A percentile compares a stretch with the other conserved stretches of the same genome.
phyloP scores from a whole-genome alignment of 2,888 invertebrate species.

The Ceramica pisi region DNA sequence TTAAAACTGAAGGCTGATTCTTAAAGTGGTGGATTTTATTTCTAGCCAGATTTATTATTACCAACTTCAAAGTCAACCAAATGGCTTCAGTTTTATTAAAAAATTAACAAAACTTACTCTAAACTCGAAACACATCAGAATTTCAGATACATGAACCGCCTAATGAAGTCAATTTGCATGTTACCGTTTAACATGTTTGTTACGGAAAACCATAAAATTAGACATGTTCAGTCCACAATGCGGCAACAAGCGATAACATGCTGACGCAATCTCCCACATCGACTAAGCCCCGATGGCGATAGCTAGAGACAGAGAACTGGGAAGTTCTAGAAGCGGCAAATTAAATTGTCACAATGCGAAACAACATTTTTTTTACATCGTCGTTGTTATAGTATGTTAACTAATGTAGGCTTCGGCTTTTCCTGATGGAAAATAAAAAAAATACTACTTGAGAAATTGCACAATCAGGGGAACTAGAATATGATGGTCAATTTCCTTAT shows the following conservation, averaged over 20 bases:
- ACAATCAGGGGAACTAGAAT: too few species aligned
- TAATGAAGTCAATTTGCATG: conserved; percentile 57
- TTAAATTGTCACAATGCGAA: too few species aligned
- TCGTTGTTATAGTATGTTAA: too few species aligned
- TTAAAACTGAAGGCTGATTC: background rate
- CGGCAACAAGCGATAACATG: conserved; percentile 72
- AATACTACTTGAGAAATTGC: too few species aligned
- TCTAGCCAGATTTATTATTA: background rate
- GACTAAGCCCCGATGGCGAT: conserved; percentile 61
- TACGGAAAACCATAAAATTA: conserved; percentile 61
- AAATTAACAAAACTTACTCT: background rate
- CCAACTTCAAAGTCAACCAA: background rate
- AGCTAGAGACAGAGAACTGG: conserved; percentile 65
- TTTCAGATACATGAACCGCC: conserved; percentile 29
- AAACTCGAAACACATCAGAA: conserved; percentile 17
- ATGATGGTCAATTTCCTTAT: too few species aligned
- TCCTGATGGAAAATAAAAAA: too few species aligned
- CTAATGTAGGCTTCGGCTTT: too few species aligned
- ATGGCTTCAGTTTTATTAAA: background rate
- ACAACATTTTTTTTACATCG: too few species aligned
- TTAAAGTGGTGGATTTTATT: background rate
- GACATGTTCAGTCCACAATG: conserved; percentile 60
- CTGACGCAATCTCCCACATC: conserved; percentile 73
- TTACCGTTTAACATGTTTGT: conserved; percentile 47
- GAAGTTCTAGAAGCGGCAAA: conserved; percentile 16